Evolutionary conservation across 2,797 vertebrate species (phyloP).

Genomic region (Sus cebifrons): DNA sequence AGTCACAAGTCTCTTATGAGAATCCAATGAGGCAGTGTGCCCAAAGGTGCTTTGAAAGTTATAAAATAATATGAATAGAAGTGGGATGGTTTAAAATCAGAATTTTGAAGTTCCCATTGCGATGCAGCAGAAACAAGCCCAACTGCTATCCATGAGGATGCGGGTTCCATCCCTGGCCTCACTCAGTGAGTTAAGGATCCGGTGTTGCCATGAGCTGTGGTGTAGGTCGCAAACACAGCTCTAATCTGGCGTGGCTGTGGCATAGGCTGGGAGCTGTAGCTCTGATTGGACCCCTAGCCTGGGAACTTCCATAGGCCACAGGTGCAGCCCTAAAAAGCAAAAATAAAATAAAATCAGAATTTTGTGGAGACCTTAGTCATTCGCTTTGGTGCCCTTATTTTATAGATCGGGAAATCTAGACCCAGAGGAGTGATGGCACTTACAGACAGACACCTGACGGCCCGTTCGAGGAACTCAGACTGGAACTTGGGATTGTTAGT

Average conservation of each 20-base stretch:
- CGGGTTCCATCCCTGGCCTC: no score
- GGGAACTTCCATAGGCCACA: no score
- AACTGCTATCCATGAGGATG: no score
- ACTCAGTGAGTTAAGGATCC: no score
- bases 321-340: no score
- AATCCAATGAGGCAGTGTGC: not conserved
- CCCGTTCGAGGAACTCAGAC: not conserved
- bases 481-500: not conserved
- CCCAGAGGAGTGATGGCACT: not conserved
- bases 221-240: no score
- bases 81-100: not conserved
- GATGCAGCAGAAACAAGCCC: no score
- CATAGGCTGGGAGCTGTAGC: no score
- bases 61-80: not conserved
- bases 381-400: not conserved
- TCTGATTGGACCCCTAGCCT: no score
- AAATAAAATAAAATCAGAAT: constrained; percentile 24
- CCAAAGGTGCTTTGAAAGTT: constrained; percentile 8
- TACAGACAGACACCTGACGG: not conserved
- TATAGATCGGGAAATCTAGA: not conserved
- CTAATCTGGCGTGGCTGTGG: no score
- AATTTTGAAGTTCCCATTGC: constrained; percentile 10
- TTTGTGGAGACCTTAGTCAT: not conserved
- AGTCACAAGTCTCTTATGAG: not conserved
- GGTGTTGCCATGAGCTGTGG: no score